Percentiles rank a stretch among this genome's conserved stretches.
Evolutionary conservation across 2,113 vertebrate species (phyloP).

Genomic region (Ia io): DNA sequence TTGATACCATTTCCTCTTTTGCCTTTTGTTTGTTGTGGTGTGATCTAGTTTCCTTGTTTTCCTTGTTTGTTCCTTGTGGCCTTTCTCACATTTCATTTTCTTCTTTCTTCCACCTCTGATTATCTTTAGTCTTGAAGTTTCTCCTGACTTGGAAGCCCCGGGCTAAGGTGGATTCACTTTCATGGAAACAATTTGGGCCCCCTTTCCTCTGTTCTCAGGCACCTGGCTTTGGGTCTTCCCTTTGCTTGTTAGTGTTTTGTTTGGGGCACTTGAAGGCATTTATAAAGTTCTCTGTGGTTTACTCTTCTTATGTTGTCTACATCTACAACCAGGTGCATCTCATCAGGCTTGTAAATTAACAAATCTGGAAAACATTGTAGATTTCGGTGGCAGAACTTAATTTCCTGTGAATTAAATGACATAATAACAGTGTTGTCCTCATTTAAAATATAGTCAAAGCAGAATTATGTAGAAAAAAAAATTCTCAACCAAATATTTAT

Average conservation of each 20-base stretch:
- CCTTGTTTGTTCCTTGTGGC: neutral
- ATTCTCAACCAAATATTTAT: neutral
- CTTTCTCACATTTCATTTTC: slow-evolving; percentile 31
- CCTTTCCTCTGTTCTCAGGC: neutral
- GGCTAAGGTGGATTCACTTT: neutral
- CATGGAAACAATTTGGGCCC: neutral
- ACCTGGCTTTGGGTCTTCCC: neutral
- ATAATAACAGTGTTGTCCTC: neutral
- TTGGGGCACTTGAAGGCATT: neutral
- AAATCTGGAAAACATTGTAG: neutral
- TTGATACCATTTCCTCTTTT: slow-evolving; percentile 38
- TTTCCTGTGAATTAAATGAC: slow-evolving; percentile 17
- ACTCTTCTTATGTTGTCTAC: neutral
- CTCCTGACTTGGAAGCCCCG: neutral
- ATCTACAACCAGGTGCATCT: slow-evolving; percentile 27
- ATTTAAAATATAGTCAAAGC: neutral
- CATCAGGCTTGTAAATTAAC: slow-evolving; percentile 1
- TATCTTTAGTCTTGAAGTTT: neutral
- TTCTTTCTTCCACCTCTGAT: neutral
- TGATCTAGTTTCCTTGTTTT: neutral
- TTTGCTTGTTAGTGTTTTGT: neutral
- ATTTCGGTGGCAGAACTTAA: slow-evolving; percentile 10
- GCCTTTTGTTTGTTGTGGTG: slow-evolving; percentile 45
- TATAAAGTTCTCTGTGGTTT: neutral
- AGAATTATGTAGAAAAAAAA: neutral